Evolutionary conservation across 2,888 invertebrate species (phyloP), one percentile per base, ranked within the genome.

Genomic region (Drosophila algonquin): DNA sequence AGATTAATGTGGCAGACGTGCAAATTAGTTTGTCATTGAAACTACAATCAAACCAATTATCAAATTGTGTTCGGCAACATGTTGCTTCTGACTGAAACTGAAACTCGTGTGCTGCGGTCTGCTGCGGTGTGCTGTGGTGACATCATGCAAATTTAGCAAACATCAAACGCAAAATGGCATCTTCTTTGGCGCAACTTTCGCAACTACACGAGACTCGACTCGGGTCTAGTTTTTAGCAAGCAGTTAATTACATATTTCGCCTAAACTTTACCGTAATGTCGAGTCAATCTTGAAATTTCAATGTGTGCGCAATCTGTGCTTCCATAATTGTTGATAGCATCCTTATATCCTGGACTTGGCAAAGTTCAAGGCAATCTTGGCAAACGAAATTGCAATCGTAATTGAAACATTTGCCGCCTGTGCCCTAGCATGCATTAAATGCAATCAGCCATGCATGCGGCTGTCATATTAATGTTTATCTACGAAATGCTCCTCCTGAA

Each of bases 11-110:
- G 32, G 14, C 40, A 44, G 50, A 40, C 27, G 50, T 6, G 27
- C 32, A 57, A 68, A 67, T 67, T 68, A 51, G 50, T 68, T 57
- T 16, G 3, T 35, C 35, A 67, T 67, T 56, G 45, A n/a, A 40
- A 16, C 7, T 21, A 14, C 1, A 32, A 30, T 48, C 10, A 50
- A 55, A 45, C 44, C 44, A n/a, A 65, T 50, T 45, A 18, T 10
- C 44, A 56, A 56, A 18, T 14, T 14, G 6, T 56, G n/a, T 21
- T 56, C n/a, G 44, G 1, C 47, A 32, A 60, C 56, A 5, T 27
- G 24, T n/a, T 24, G 3, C 14, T 12, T 18, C 18, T 14, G 46
- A 35, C n/a, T 18, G 18, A 18, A 18, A 40, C 35, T 6, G 4
- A 21, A 21, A 27, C 27, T 27, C 27, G 27, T 27, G 7, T 27